Base-by-base conservation (phyloP, 2,888 invertebrate genomes). In the Phengaris alcon region DNA sequence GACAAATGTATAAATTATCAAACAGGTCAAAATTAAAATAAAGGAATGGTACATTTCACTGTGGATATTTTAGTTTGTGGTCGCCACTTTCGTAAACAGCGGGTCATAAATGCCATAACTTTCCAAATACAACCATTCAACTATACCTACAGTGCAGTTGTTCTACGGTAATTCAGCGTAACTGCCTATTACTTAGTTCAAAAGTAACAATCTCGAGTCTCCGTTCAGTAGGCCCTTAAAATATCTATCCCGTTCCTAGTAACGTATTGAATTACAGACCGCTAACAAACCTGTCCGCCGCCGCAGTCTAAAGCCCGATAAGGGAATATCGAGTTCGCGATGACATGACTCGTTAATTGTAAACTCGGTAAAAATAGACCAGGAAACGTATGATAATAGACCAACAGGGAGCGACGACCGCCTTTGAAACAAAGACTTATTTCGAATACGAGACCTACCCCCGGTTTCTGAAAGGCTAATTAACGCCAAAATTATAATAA, bases 201-300 rank as follows among this genome's bases (percentile, higher is more conserved):
- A 52, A 52, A 52, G 12, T 35, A 35, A 35, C 35, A 35, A 35
- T 52, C 52, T 9, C 35, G 64, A 64, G 6, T 9, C 64, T 44
- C 79, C 79, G 79, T 77, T 81, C 81, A 81, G 80, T 77, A 77
- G 79, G 79, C 80, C 78, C 64, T 64, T 64, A 64, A 64, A 64
- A 64, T 64, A 64, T 64, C 64, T 64, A 64, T 64, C 35, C 64
- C 35, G 64, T 64, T 64, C 64, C 64, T 22, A 76, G 75, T 64
- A 44, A 44, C 35, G 83, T 83, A 84, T 86, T 84, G 82, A 84
- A 85, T 85, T 83, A 84, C 86, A 79, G 77, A 82, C 86, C 84
- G 87, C 83, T 85, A 75, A 76, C 76, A 78, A 82, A 80, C 82
- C 83, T 81, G 81, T 78, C 79, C 78, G 74, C 77, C 78, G 79